A percentile compares a stretch with the other conserved stretches of the same genome.
Evolutionary conservation across 2,113 vertebrate genomes (phyloP).

Genomic region (Sebastes fasciatus): DNA sequence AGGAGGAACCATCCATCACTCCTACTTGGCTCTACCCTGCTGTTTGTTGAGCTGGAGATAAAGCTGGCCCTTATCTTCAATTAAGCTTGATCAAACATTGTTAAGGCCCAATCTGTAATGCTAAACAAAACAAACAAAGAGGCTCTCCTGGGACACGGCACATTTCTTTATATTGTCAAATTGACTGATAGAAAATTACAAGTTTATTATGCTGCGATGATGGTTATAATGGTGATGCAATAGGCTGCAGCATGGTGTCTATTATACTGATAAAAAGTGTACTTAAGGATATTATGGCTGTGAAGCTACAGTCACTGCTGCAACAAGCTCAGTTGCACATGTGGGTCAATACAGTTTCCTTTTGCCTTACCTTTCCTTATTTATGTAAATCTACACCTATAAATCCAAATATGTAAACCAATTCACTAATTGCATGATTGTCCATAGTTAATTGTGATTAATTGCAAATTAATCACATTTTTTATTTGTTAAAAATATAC

Average conservation of each 20-base stretch:
- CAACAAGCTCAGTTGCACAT: background rate
- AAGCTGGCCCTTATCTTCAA: slow-evolving; percentile 71
- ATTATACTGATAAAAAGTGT: background rate
- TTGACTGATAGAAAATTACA: slow-evolving; percentile 20
- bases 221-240: background rate
- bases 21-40: slow-evolving; percentile 57
- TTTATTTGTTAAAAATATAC: too few relatives aligned
- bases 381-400: background rate
- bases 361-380: background rate
- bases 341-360: slow-evolving; percentile 16
- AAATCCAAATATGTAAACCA: slow-evolving; percentile 3
- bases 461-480: too few relatives aligned
- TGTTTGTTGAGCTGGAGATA: slow-evolving; percentile 63
- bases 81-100: slow-evolving; percentile 61
- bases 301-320: background rate
- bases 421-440: background rate
- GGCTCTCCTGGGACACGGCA: background rate
- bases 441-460: too few relatives aligned
- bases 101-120: slow-evolving; percentile 55
- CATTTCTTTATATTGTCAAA: slow-evolving; percentile 22
- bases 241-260: background rate
- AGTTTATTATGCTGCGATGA: slow-evolving; percentile 8
- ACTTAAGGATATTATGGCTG: slow-evolving; percentile 1
- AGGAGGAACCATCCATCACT: slow-evolving; percentile 76
- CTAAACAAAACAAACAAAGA: slow-evolving; percentile 45